Base-by-base conservation (phyloP, 1,140 invertebrate species). In the Brachionus plicatilis region DNA sequence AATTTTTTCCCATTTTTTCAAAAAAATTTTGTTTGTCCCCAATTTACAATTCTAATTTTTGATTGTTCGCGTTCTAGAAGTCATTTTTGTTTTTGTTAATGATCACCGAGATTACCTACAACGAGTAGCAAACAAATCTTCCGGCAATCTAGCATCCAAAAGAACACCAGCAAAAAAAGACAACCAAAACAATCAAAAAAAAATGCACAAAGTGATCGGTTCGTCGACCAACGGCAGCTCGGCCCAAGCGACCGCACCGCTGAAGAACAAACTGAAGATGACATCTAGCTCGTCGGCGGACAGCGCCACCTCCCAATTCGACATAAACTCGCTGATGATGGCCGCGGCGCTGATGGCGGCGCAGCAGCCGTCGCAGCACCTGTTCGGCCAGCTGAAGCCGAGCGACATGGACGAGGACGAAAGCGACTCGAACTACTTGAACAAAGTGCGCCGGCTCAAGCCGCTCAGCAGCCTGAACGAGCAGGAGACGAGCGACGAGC, bases 251-350 rank as follows among this genome's bases (percentile, higher is more conserved):
- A 20, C 5, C 33, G 9, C 14, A 1, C 8, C 37, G 17, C 29
- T 41, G 4, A 72, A 72, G 17, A 72, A 43, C 41, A 72, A 72
- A 8, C 41, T 72, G 0, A 72, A 72, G 33, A 72, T 72, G 29
- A 45, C 37, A 72, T 68, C 66, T 29, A 72, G 17, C n/a, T 68
- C 65, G 65, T 2, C 14, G 29, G 4, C 29, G 33, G 41, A 72
- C 41, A 33, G 37, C 11, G n/a, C 33, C 11, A 76, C 20, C n/a
- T 27, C 79, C 5, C 79, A 82, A 27, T 82, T 82, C 20, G 79
- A 82, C 43, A 82, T 82, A n/a, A 82, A 82, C 60, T 82, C 79
- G n/a, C 53, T 82, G 6, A 82, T 82, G 79, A 82, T 82, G 79
- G 79, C 79, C 20, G 79, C 79, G 2, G 79, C 79, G 24, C 24